These are phyloP conservation scores for Eupeodes latifasciatus DNA, from an alignment of 2,888 invertebrate genomes.

Conservation along the genomic window DNA sequence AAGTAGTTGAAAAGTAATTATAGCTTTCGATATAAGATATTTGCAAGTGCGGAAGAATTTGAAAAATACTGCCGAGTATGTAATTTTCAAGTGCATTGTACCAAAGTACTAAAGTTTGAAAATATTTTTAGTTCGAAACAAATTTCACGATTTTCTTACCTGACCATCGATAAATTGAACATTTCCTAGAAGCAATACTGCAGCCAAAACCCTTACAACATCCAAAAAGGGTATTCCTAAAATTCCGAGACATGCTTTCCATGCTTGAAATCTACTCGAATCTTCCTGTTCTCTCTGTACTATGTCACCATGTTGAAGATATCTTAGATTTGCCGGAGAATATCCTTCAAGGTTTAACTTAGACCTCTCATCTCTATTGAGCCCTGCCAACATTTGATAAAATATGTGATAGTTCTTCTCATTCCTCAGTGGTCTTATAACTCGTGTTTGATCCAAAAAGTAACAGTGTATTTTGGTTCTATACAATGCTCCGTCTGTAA, in stretches of 20 bases:
- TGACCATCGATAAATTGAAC: conserved; percentile 94
- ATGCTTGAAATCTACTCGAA: conserved; percentile 92
- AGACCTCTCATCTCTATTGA: conserved; percentile 92
- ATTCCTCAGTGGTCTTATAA: conserved; percentile 92
- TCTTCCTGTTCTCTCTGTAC: conserved; percentile 90
- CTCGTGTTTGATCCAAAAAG: conserved; percentile 96
- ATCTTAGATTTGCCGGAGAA: conserved; percentile 91
- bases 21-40: no score
- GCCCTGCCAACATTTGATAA: conserved; percentile 96
- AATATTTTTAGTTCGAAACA: no score
- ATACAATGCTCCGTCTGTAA: conserved; percentile 96
- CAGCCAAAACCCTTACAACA: conserved; percentile 95
- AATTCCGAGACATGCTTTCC: conserved; percentile 95
- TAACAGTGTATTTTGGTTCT: conserved; percentile 98
- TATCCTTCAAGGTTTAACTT: conserved; percentile 95
- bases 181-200: conserved; percentile 95
- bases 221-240: conserved; percentile 97
- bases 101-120: no score
- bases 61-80: no score
- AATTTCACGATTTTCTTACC: conserved; percentile 78
- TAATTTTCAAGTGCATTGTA: no score
- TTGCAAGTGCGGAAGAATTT: no score
- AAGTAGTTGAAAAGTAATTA: no score
- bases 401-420: conserved; percentile 99
- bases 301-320: conserved; percentile 90